These are phyloP conservation scores for Poeciliopsis occidentalis DNA, from an alignment of 2,113 vertebrate species.

Conservation along the genomic window DNA sequence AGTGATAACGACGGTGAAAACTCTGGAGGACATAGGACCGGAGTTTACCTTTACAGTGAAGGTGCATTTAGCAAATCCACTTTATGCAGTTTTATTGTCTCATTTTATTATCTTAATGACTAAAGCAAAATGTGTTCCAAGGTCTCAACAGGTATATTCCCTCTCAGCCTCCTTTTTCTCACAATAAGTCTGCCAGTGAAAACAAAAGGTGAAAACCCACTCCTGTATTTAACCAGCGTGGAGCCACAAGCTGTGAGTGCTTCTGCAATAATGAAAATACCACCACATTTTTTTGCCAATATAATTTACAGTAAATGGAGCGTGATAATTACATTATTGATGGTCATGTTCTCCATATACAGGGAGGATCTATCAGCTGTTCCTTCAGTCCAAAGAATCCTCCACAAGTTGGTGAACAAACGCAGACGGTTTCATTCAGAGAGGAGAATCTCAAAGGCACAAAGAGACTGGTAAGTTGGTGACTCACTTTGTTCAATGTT, in stretches of 20 bases:
- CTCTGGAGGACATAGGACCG: slow-evolving; percentile 88
- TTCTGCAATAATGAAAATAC: background rate
- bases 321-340: background rate
- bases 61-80: slow-evolving; percentile 67
- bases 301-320: background rate
- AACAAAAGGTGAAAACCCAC: slow-evolving; percentile 81
- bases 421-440: slow-evolving; percentile 76
- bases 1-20: slow-evolving; percentile 77
- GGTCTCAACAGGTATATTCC: slow-evolving; percentile 85
- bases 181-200: slow-evolving; percentile 82
- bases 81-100: background rate
- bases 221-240: slow-evolving; percentile 85
- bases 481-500: background rate
- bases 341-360: slow-evolving; percentile 6
- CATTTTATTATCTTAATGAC: background rate
- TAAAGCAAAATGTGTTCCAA: slow-evolving; percentile 40
- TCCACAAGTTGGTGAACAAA: slow-evolving; percentile 78
- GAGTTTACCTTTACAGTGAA: slow-evolving; percentile 88
- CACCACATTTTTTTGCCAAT: background rate
- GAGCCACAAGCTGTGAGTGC: slow-evolving; percentile 78
- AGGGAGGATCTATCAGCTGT: slow-evolving; percentile 85
- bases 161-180: slow-evolving; percentile 81
- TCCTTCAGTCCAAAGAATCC: slow-evolving; percentile 79
- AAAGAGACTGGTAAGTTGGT: slow-evolving; percentile 79
- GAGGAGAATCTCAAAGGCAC: slow-evolving; percentile 81